Conservation (phyloP, 2,888 invertebrate species). For the Cryptus viduatorius region DNA sequence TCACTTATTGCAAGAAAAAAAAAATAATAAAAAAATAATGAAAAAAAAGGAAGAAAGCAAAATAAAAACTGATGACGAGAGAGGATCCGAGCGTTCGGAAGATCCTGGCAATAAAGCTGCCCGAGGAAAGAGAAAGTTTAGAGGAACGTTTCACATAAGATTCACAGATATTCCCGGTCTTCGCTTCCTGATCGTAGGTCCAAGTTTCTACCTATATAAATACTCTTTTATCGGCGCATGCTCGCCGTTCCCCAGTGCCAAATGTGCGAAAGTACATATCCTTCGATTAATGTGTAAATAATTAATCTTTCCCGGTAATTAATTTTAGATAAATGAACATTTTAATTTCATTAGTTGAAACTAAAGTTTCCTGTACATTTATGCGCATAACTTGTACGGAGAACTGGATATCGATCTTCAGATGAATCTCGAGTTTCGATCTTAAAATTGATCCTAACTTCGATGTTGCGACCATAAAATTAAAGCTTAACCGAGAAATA, state of each 20-base stretch:
- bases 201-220: slow-evolving; percentile 26
- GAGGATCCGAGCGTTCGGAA: slow-evolving; percentile 29
- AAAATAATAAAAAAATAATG: slow-evolving; percentile 18
- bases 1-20: slow-evolving; percentile 22
- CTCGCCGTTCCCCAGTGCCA: background rate
- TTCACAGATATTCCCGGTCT: slow-evolving; percentile 31
- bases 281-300: background rate
- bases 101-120: slow-evolving; percentile 56
- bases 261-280: background rate
- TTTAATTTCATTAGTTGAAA: background rate
- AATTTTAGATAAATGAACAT: background rate
- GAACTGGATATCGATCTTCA: too few species aligned
- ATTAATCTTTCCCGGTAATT: background rate
- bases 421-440: too few species aligned
- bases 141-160: slow-evolving; percentile 29
- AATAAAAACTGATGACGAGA: background rate
- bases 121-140: slow-evolving; percentile 60
- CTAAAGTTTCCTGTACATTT: background rate
- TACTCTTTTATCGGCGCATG: background rate
- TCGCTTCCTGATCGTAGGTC: slow-evolving; percentile 25
- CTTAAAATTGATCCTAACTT: too few species aligned
- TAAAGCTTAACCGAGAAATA: too few species aligned
- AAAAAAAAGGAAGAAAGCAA: background rate
- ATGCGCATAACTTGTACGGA: too few species aligned
- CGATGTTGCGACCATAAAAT: too few species aligned